phyloP scores from a whole-genome alignment of 1,140 invertebrate species.

The Akabosia matsudoensis region DNA sequence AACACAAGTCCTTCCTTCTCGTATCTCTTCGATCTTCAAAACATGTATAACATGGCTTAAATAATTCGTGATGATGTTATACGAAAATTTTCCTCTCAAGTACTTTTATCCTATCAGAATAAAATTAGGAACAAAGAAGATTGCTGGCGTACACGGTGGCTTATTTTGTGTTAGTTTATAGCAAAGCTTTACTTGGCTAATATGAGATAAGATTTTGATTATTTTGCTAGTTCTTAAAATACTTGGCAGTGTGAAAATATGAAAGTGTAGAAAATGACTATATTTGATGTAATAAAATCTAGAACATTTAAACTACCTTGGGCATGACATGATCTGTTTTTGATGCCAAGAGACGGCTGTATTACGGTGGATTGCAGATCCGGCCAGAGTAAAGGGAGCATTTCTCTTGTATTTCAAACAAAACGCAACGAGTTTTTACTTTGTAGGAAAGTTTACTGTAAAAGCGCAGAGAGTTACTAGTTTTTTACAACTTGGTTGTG shows the following conservation, averaged over 20 bases:
- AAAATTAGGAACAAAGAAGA: not conserved
- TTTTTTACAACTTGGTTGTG: too few relatives aligned
- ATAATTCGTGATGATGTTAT: too few relatives aligned
- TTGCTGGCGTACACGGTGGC: not conserved
- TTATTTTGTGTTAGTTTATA: not conserved
- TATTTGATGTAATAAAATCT: slow-evolving; percentile 20
- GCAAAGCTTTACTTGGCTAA: not conserved
- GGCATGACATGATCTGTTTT: slow-evolving; percentile 9
- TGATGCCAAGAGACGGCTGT: too few relatives aligned
- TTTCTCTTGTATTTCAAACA: too few relatives aligned
- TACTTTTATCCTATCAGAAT: not conserved
- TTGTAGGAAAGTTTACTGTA: too few relatives aligned
- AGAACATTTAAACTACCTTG: slow-evolving; percentile 21
- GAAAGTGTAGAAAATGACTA: slow-evolving; percentile 18
- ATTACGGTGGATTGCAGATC: too few relatives aligned
- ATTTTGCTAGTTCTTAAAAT: not conserved
- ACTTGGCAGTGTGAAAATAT: not conserved
- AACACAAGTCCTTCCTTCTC: not conserved
- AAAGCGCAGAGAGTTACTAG: too few relatives aligned
- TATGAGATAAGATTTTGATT: not conserved
- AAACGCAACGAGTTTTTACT: too few relatives aligned
- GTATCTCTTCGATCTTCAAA: not conserved
- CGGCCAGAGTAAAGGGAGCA: too few relatives aligned
- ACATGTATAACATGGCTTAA: too few relatives aligned
- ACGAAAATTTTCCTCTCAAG: not conserved